Percentiles rank a stretch among this genome's conserved stretches.
These are phyloP conservation scores for Cnemophilus loriae DNA, from an alignment of 2,113 vertebrate genomes.

Conservation along the genomic window DNA sequence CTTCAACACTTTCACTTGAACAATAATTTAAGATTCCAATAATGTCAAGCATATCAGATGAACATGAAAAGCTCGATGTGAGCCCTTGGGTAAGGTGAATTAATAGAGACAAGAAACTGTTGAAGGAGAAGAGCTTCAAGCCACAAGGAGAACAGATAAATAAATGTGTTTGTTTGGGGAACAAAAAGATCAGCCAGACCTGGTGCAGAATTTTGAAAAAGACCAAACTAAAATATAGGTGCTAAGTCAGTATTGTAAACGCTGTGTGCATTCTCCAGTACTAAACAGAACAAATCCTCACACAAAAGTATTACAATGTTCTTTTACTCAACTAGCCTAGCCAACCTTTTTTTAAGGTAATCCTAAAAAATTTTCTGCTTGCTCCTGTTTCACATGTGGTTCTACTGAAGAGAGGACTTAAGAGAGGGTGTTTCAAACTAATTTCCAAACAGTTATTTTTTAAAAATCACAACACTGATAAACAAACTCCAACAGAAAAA, in stretches of 20 bases:
- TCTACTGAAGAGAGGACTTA: conserved; percentile 57
- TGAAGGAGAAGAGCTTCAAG: background rate
- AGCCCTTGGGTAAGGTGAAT: background rate
- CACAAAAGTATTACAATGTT: background rate
- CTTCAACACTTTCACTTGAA: conserved; percentile 1
- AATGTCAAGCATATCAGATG: background rate
- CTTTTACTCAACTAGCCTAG: background rate
- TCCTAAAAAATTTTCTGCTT: background rate
- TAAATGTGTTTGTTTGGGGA: background rate
- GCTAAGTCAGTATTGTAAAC: background rate
- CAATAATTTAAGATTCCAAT: conserved; percentile 29
- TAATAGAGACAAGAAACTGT: background rate
- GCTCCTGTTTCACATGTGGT: background rate
- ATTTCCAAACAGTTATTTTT: background rate
- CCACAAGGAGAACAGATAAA: background rate
- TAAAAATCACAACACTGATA: background rate
- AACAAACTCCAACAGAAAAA: background rate
- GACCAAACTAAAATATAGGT: background rate
- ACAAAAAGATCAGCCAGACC: background rate
- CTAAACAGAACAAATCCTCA: background rate
- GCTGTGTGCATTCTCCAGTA: background rate
- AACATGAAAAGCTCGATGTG: background rate
- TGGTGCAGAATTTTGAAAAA: background rate
- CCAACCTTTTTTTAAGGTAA: background rate
- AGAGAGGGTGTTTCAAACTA: background rate